A percentile compares a stretch with the other conserved stretches of the same genome.
Conservation (phyloP, 2,797 vertebrate genomes). For the Falco concolor region DNA sequence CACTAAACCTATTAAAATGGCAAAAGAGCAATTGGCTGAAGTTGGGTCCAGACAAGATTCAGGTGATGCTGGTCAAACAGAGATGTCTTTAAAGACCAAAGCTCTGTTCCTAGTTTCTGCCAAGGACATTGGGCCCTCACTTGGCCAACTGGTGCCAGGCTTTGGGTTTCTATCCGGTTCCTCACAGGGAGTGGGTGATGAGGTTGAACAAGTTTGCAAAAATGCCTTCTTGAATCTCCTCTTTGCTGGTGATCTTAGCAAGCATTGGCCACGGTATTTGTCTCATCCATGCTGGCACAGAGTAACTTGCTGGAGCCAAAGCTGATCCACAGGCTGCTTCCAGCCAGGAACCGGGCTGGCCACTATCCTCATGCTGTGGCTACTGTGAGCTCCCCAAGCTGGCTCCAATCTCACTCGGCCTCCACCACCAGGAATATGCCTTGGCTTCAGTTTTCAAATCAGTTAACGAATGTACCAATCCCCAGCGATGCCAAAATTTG, state of each 20-base stretch:
- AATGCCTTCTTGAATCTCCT: neutral
- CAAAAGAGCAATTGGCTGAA: neutral
- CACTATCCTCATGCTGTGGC: rapidly evolving
- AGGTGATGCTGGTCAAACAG: neutral
- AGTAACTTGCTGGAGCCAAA: neutral
- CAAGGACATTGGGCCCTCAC: neutral
- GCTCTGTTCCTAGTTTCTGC: neutral
- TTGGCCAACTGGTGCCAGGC: neutral
- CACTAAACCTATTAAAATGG: neutral
- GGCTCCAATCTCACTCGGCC: neutral
- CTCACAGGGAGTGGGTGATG: neutral
- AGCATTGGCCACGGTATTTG: neutral
- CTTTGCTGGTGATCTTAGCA: neutral
- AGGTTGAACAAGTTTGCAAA: neutral
- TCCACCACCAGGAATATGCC: neutral
- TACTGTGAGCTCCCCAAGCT: neutral
- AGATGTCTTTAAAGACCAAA: neutral
- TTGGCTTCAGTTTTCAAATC: neutral
- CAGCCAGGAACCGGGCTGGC: neutral
- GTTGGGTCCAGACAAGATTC: neutral
- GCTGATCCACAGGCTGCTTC: neutral
- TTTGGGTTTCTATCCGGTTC: neutral
- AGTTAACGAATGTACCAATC: neutral
- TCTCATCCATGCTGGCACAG: neutral
- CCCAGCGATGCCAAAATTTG: neutral